Evolutionary conservation across 2,113 vertebrate genomes (phyloP).

Genomic region (Scolopax mira): DNA sequence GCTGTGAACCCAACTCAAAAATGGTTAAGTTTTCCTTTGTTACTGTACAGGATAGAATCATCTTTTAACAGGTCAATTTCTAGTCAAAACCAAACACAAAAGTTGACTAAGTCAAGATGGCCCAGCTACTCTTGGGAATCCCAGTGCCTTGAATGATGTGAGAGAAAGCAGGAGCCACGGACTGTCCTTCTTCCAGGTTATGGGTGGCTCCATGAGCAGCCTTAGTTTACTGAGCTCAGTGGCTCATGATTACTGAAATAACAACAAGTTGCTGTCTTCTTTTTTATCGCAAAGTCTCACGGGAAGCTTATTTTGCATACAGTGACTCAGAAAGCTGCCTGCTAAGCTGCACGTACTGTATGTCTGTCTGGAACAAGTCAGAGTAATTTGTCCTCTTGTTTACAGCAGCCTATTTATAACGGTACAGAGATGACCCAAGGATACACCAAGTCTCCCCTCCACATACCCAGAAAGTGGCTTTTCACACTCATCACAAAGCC

Average conservation of each 20-base stretch:
- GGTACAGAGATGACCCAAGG: constrained; percentile 12
- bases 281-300: constrained; percentile 44
- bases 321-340: constrained; percentile 69
- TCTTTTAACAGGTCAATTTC: background rate
- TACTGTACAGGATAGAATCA: background rate
- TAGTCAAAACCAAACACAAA: background rate
- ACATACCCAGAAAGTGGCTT: constrained; percentile 33
- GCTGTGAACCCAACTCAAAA: background rate
- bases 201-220: background rate
- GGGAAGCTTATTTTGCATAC: constrained; percentile 67
- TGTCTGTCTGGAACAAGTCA: constrained; percentile 63
- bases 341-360: constrained; percentile 68
- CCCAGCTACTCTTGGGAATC: background rate
- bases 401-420: constrained; percentile 66
- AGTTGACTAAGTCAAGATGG: background rate
- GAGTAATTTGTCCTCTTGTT: constrained; percentile 62
- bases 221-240: background rate
- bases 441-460: background rate
- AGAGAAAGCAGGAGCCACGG: background rate
- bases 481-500: constrained; percentile 29
- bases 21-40: background rate
- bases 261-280: constrained; percentile 59
- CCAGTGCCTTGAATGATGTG: background rate
- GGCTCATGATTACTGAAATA: constrained; percentile 13
- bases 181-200: background rate